phyloP scores from a whole-genome alignment of 2,797 vertebrate species.

The Miichthys miiuy region DNA sequence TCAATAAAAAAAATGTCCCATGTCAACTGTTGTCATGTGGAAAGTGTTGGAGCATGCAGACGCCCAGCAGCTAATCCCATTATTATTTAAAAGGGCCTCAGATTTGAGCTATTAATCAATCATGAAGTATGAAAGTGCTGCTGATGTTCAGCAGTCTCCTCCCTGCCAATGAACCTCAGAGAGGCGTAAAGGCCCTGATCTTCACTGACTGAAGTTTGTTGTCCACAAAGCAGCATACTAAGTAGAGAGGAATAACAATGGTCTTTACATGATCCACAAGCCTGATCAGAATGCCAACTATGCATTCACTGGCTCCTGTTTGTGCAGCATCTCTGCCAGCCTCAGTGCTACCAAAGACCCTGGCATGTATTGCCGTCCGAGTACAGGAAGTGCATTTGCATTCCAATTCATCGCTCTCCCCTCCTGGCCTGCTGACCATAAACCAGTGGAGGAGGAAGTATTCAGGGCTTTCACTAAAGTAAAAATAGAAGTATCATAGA shows the following conservation, averaged over 20 bases:
- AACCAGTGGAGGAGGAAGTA: background rate
- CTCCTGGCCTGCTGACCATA: constrained; percentile 38
- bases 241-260: constrained; percentile 59
- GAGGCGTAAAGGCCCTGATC: constrained; percentile 17
- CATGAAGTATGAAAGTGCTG: constrained; percentile 41
- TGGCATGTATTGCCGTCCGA: constrained; percentile 40
- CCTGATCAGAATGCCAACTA: constrained; percentile 78
- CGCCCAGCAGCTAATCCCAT: constrained; percentile 37
- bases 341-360: constrained; percentile 41
- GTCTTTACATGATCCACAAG: constrained; percentile 63
- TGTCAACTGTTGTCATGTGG: constrained; percentile 40
- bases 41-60: constrained; percentile 34
- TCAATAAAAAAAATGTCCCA: constrained; percentile 8
- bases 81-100: constrained; percentile 20
- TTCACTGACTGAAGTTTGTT: constrained; percentile 36
- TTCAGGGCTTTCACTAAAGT: background rate
- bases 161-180: constrained; percentile 21
- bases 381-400: constrained; percentile 76
- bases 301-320: constrained; percentile 51
- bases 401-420: constrained; percentile 50
- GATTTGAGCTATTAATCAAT: constrained; percentile 40
- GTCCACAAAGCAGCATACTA: constrained; percentile 49
- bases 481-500: background rate
- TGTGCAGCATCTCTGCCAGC: constrained; percentile 58
- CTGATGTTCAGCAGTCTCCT: constrained; percentile 12